phyloP scores from a whole-genome alignment of 2,113 vertebrate species.

The Microcebus lehilahytsara region DNA sequence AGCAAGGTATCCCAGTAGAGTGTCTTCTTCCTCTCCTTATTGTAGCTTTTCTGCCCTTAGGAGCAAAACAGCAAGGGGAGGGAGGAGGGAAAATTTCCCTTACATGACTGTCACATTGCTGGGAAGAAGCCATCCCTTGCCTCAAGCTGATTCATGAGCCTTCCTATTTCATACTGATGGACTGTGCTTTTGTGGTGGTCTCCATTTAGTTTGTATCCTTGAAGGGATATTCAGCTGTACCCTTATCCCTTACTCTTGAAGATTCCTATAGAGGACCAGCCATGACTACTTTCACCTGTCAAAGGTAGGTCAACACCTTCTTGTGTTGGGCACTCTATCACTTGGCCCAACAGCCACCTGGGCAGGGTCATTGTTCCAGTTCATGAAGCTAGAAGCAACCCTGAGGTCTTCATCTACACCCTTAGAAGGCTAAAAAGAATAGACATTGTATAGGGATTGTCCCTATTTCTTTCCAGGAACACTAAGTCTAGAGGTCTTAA shows the following conservation, averaged over 20 bases:
- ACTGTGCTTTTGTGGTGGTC: neutral
- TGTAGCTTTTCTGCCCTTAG: neutral
- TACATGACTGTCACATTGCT: neutral
- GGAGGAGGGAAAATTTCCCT: neutral
- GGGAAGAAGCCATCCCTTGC: neutral
- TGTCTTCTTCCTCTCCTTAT: neutral
- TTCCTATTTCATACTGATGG: neutral
- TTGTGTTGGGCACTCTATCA: neutral
- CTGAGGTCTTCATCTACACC: neutral
- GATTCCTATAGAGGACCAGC: neutral
- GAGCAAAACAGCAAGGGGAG: accelerated
- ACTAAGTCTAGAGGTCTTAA: neutral
- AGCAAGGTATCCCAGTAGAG: neutral
- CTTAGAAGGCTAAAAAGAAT: neutral
- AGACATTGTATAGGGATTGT: no score
- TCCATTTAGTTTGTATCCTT: neutral
- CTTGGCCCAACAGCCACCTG: no score
- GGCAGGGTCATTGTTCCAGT: neutral
- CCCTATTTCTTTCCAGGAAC: neutral
- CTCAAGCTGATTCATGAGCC: neutral
- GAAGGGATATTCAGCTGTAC: neutral
- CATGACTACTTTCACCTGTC: neutral
- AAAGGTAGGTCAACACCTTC: neutral
- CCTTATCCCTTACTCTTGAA: neutral
- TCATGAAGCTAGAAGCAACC: neutral